Evolutionary conservation across 2,888 invertebrate genomes (phyloP).

Genomic region (Chorisops tibialis): DNA sequence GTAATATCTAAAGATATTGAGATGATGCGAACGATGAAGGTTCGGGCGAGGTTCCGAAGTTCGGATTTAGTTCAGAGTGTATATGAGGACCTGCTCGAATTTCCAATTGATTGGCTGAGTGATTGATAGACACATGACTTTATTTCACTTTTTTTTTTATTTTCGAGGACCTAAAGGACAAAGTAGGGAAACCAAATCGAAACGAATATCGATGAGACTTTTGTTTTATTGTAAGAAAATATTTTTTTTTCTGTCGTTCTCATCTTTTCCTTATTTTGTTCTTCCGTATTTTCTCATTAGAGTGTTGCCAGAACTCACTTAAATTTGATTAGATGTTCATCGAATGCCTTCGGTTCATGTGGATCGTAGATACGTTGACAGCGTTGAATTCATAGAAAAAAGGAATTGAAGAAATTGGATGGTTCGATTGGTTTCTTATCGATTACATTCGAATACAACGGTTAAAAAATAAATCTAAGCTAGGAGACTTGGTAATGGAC

Average conservation of each 20-base stretch:
- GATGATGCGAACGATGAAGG: neutral
- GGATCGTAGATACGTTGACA: neutral
- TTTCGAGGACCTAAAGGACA: neutral
- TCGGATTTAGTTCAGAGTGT: neutral
- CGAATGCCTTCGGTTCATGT: neutral
- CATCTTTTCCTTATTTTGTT: neutral
- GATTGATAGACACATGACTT: conserved; percentile 29
- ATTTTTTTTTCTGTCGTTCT: neutral
- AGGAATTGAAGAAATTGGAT: conserved; percentile 13
- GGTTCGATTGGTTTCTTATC: conserved; percentile 25
- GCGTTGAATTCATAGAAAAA: neutral
- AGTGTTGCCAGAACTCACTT: neutral
- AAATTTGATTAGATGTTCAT: conserved; percentile 16
- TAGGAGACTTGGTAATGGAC: conserved; percentile 21
- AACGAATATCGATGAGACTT: conserved; percentile 1
- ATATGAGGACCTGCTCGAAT: neutral
- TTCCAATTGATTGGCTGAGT: conserved; percentile 28
- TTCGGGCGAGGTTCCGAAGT: neutral
- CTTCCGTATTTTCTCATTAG: neutral
- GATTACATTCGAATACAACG: conserved; percentile 19
- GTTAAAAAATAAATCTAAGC: conserved; percentile 9
- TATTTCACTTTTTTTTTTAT: conserved; percentile 5
- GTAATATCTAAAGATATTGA: neutral
- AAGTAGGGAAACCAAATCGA: neutral
- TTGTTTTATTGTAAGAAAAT: neutral